Conservation (phyloP, 2,113 vertebrate genomes). For the Tragulus kanchil region DNA sequence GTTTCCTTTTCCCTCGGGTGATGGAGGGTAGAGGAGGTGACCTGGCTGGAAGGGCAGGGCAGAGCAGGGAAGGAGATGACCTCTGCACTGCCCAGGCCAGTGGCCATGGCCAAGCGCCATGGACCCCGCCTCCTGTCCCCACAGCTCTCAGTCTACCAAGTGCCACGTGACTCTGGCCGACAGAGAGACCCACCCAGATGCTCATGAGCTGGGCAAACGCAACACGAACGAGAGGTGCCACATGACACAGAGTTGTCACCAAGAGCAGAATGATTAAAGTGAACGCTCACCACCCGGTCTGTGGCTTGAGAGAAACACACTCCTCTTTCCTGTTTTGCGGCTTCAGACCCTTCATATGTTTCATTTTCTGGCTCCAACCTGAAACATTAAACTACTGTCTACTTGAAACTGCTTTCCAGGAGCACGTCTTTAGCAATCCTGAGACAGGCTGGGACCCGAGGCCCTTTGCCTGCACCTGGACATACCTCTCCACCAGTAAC, state of each 20-base stretch:
- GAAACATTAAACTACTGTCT: neutral
- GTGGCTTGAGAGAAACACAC: neutral
- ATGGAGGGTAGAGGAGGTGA: neutral
- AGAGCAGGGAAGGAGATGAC: neutral
- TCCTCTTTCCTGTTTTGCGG: neutral
- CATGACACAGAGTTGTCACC: neutral
- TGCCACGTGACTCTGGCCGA: no score
- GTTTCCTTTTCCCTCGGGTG: neutral
- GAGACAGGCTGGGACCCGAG: neutral
- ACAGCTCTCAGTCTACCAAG: neutral
- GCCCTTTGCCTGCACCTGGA: neutral
- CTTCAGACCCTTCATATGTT: neutral
- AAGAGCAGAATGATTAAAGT: neutral
- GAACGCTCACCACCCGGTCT: neutral
- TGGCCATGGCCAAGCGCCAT: no score
- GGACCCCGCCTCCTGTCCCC: neutral
- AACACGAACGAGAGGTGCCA: accelerated
- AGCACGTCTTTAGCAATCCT: constrained; percentile 9
- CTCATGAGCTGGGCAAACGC: neutral
- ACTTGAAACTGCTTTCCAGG: constrained; percentile 35
- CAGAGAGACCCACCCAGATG: neutral
- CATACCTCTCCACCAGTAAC: neutral
- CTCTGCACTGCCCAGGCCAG: neutral
- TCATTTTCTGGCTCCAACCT: constrained; percentile 7
- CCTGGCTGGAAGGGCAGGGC: neutral